Evolutionary conservation across 2,797 vertebrate genomes (phyloP), one percentile per base, ranked within the genome.

Genomic region (Todus mexicanus): DNA sequence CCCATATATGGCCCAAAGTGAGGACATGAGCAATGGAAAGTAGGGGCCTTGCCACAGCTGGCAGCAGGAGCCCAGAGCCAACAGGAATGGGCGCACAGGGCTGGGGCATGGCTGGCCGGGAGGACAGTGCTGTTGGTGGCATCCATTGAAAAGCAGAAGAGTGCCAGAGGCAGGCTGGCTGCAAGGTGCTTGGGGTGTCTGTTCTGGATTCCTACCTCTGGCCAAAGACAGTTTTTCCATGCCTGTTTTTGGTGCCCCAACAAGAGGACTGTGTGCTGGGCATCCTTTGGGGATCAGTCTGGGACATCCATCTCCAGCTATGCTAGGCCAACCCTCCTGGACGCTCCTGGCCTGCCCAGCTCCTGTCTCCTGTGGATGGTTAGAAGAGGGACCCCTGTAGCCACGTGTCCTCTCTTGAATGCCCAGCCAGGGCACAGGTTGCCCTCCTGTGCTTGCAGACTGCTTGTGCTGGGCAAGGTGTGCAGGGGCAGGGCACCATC

Each of bases 231-330:
- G 13, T 33, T 70, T 84, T 42, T 61, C 38, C 12, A 18, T 81
- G 23, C 29, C 27, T 19, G 5, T 4, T 0, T n/a, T 13, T 15
- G n/a, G 35, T 76, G 18, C 26, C 26, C 16, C 1, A 1, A 61
- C 64, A 57, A 79, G 42, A 54, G 8, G 50, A 53, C 5, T 23
- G 22, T 17, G 20, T 72, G 6, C 53, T 61, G 37, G 27, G 27
- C 31, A 64, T 47, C 48, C 56, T 12, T 42, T 57, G 26, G 40
- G 11, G 23, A 25, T 48, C 4, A 10, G 42, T 42, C 56, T 66
- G 38, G 25, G 31, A 73, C 35, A n/a, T 84, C 25, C 40, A 9
- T 57, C 21, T 87, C 27, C 25, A 27, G 59, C 75, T 68, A 18
- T 48, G 29, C n/a, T 40, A 75, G 50, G n/a, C n/a, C n/a, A n/a